A percentile compares a stretch with the other conserved stretches of the same genome.
phyloP scores from a whole-genome alignment of 2,888 invertebrate species.

The Nymphalis polychloros region DNA sequence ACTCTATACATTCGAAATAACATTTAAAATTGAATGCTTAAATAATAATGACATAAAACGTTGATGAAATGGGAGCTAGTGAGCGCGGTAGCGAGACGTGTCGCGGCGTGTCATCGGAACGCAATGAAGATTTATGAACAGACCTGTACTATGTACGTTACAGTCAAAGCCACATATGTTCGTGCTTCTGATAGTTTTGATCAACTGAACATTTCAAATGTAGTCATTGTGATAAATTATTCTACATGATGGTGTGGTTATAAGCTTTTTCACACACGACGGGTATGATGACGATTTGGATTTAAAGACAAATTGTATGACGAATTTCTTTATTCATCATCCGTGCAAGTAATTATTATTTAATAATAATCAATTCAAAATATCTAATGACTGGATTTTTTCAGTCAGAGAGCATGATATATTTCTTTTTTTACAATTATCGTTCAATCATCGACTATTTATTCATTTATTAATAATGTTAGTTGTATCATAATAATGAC shows the following conservation, averaged over 20 bases:
- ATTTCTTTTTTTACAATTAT: too few species aligned
- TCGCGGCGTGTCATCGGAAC: conserved; percentile 80
- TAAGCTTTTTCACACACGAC: background rate
- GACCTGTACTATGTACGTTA: conserved; percentile 65
- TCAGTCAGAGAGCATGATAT: too few species aligned
- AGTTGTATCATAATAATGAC: too few species aligned
- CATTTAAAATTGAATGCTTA: conserved; percentile 42
- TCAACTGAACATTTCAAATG: conserved; percentile 25
- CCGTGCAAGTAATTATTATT: too few species aligned
- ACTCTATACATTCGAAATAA: conserved; percentile 33
- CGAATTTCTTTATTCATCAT: too few species aligned
- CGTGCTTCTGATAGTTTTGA: conserved; percentile 34
- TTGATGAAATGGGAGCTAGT: conserved; percentile 50
- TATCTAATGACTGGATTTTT: too few species aligned
- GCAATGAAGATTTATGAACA: conserved; percentile 82
- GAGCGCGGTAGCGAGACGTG: conserved; percentile 80
- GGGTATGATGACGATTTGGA: too few species aligned
- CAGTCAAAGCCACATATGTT: conserved; percentile 60
- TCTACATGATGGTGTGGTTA: conserved; percentile 15
- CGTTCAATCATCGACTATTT: too few species aligned
- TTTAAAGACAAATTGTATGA: too few species aligned
- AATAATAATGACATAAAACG: conserved; percentile 49
- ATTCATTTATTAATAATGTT: too few species aligned
- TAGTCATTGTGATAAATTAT: conserved; percentile 20
- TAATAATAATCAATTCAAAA: too few species aligned